Conservation (phyloP, 2,888 invertebrate species). For the Chouioia cunea region DNA sequence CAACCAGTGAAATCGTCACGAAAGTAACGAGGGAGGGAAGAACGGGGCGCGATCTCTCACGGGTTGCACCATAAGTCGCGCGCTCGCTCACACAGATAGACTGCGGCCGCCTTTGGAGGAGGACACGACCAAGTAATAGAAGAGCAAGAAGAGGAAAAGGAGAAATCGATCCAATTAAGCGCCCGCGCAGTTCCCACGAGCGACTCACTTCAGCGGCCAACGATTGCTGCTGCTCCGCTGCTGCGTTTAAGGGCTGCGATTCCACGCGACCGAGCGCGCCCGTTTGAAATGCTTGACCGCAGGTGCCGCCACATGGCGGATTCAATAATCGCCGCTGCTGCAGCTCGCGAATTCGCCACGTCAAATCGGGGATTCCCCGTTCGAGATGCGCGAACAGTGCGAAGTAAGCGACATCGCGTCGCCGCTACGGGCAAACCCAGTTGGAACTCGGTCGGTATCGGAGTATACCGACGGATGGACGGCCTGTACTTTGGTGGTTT, state of each 20-base stretch:
- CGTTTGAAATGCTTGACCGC: conserved; percentile 36
- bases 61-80: too few relatives aligned
- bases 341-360: background rate
- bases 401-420: conserved; percentile 50
- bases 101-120: conserved; percentile 17
- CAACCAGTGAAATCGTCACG: background rate
- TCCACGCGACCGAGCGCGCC: background rate
- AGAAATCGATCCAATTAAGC: conserved; percentile 42
- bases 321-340: too few relatives aligned
- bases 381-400: too few relatives aligned
- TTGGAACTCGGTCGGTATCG: conserved; percentile 54
- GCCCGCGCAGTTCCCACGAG: conserved; percentile 50
- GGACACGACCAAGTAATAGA: background rate
- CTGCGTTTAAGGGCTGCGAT: conserved; percentile 4
- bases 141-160: conserved; percentile 6
- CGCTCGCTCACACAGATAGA: too few relatives aligned
- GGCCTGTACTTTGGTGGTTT: background rate
- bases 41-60: conserved; percentile 6
- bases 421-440: conserved; percentile 45
- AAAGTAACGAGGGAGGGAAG: conserved; percentile 29
- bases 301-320: conserved; percentile 66
- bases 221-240: background rate
- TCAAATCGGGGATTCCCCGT: conserved; percentile 13
- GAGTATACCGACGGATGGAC: conserved; percentile 38
- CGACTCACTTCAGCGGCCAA: conserved; percentile 22